Conservation (phyloP, 1,140 invertebrate genomes). For the Capitella teleta region DNA sequence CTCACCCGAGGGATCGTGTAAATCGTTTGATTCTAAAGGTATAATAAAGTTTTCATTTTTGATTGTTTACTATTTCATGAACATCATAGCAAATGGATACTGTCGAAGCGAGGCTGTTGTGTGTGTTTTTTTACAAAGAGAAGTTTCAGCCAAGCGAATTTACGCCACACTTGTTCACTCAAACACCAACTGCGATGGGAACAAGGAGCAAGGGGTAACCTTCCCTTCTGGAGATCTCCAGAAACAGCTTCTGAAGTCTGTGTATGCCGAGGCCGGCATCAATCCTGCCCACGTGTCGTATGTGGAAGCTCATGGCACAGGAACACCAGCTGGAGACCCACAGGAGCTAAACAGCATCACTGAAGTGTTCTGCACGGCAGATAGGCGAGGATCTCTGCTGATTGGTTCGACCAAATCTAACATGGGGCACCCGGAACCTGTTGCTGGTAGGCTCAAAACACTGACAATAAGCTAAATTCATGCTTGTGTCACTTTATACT, state of each 20-base stretch:
- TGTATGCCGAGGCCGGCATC: conserved; percentile 72
- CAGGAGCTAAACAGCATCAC: conserved; percentile 89
- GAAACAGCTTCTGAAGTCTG: conserved; percentile 66
- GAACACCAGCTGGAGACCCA: conserved; percentile 82
- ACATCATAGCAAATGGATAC: conserved; percentile 82
- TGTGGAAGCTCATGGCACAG: conserved; percentile 94
- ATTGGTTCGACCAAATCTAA: conserved; percentile 95
- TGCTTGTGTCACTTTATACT: background rate
- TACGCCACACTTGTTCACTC: conserved; percentile 77
- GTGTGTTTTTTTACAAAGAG: conserved; percentile 67
- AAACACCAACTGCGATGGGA: conserved; percentile 79
- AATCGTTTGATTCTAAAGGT: conserved; percentile 65
- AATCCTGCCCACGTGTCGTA: conserved; percentile 70
- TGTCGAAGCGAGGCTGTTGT: conserved; percentile 79
- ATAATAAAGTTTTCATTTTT: background rate
- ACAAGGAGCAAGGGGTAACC: conserved; percentile 53
- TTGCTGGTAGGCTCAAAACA: conserved; percentile 55
- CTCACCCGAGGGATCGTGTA: conserved; percentile 75
- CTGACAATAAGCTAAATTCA: no score
- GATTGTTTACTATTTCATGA: conserved; percentile 28
- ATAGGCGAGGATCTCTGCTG: conserved; percentile 59
- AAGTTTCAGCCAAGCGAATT: conserved; percentile 58
- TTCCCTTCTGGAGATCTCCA: conserved; percentile 79
- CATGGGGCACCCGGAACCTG: conserved; percentile 92
- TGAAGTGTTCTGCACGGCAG: conserved; percentile 73